These are phyloP conservation scores for Pocillopora meandrina DNA, from an alignment of 92 coral and sea anemone genomes.

Conservation along the genomic window DNA sequence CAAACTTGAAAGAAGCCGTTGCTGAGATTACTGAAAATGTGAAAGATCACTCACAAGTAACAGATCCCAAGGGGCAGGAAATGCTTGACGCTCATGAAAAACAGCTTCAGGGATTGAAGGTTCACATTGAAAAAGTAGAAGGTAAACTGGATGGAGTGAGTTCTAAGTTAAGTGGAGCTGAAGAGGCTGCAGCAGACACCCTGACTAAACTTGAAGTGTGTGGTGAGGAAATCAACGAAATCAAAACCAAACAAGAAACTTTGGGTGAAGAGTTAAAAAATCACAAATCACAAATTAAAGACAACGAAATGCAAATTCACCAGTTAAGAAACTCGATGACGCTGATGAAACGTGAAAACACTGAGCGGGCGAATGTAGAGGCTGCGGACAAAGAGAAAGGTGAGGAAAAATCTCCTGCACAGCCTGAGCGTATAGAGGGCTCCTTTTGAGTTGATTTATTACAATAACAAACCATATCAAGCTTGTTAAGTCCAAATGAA, in stretches of 20 bases:
- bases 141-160: neutral
- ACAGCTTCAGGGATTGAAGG: constrained; percentile 6
- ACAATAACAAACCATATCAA: no score
- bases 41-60: neutral
- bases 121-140: neutral
- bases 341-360: constrained; percentile 53
- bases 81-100: neutral
- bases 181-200: constrained; percentile 9
- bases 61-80: constrained; percentile 17
- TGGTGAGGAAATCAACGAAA: constrained; percentile 13
- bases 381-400: constrained; percentile 15
- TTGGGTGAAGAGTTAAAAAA: constrained; percentile 28
- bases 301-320: constrained; percentile 52
- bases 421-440: neutral
- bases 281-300: constrained; percentile 35
- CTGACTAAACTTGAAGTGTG: constrained; percentile 19
- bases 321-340: constrained; percentile 62
- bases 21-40: neutral
- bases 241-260: constrained; percentile 4
- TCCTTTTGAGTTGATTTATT: no score
- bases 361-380: constrained; percentile 11
- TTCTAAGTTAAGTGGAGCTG: neutral
- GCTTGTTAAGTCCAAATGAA: no score
- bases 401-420: neutral
- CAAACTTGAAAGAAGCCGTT: neutral